Evolutionary conservation across 2,797 vertebrate species (phyloP), one percentile per base, ranked within the genome.

Genomic region (Gobio occitaniae): DNA sequence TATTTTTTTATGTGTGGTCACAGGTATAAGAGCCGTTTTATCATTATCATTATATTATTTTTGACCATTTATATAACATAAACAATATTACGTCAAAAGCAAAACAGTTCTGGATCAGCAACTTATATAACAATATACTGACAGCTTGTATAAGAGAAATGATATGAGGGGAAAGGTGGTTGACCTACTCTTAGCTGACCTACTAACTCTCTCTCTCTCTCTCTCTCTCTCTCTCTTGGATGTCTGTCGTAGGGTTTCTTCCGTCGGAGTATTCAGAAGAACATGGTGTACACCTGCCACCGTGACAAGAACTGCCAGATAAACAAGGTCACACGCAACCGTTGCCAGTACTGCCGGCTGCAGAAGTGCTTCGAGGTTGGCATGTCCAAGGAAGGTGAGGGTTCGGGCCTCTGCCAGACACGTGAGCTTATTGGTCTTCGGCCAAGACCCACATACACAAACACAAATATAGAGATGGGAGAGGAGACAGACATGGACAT

Each of bases 201-300:
- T 59, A 50, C 66, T 75, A 21, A 68, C 65, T 87, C 90, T 92
- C n/a, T n/a, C n/a, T n/a, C 90, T 92, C 91, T 89, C 38, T 41
- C 38, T 41, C 90, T 92, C 91, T 89, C 90, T 92, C 90, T 92
- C 54, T 79, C 41, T 79, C 48, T 63, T 77, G 90, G 91, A 89
- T 87, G 88, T 86, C 69, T 90, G 88, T 90, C 92, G 56, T 91
- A 97, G 96, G 96, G 96, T 56, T 97, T 97, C 91, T 97, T 97
- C 93, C 95, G 96, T 15, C 96, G 96, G 91, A 97, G 96, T 92
- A 97, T 97, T 93, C 96, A 97, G 95, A 97, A 97, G 93, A 97
- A 97, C 95, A 97, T 97, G 96, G 95, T 96, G 91, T 97, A 97
- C 93, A 97, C 96, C 90, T 97, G 96, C 90, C 96, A 97, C 94